Percentiles rank a stretch among this genome's conserved stretches.
Evolutionary conservation across 2,888 invertebrate species (phyloP).

Genomic region (Marronus borbonicus): DNA sequence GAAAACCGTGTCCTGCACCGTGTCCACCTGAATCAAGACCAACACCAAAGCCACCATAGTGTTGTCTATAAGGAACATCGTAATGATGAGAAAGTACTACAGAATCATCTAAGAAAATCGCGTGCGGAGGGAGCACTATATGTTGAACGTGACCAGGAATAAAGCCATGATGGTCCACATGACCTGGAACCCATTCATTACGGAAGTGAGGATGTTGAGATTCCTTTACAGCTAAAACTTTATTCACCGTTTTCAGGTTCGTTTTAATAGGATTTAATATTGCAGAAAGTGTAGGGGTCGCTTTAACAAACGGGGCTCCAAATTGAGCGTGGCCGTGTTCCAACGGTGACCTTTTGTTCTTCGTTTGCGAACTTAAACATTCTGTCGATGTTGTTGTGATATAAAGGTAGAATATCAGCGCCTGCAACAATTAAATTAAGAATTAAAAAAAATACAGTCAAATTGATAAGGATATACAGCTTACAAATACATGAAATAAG

Average conservation of each 20-base stretch:
- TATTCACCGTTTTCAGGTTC: constrained; percentile 17
- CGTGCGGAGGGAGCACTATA: constrained; percentile 55
- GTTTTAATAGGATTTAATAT: constrained; percentile 15
- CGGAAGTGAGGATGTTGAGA: constrained; percentile 37
- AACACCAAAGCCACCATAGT: constrained; percentile 59
- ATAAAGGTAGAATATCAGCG: constrained; percentile 18
- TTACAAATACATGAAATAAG: too few species aligned
- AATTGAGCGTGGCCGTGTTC: constrained; percentile 48
- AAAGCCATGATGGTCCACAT: constrained; percentile 58
- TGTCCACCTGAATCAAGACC: constrained; percentile 58
- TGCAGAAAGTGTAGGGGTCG: not conserved
- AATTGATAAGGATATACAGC: too few species aligned
- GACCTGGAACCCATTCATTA: constrained; percentile 56
- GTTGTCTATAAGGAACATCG: constrained; percentile 53
- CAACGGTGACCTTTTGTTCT: constrained; percentile 46
- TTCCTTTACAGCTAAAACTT: constrained; percentile 9
- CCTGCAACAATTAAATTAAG: constrained; percentile 11
- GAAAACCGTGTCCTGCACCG: constrained; percentile 61
- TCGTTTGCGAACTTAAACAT: not conserved
- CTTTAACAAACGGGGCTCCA: constrained; percentile 17
- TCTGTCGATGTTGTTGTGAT: constrained; percentile 10
- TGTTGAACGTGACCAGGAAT: constrained; percentile 60
- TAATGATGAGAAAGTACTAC: constrained; percentile 50
- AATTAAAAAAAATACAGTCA: not conserved
- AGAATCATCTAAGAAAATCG: constrained; percentile 52